A percentile compares a stretch with the other conserved stretches of the same genome.
Evolutionary conservation across 2,797 vertebrate species (phyloP).

Genomic region (Jordanella pulchra): DNA sequence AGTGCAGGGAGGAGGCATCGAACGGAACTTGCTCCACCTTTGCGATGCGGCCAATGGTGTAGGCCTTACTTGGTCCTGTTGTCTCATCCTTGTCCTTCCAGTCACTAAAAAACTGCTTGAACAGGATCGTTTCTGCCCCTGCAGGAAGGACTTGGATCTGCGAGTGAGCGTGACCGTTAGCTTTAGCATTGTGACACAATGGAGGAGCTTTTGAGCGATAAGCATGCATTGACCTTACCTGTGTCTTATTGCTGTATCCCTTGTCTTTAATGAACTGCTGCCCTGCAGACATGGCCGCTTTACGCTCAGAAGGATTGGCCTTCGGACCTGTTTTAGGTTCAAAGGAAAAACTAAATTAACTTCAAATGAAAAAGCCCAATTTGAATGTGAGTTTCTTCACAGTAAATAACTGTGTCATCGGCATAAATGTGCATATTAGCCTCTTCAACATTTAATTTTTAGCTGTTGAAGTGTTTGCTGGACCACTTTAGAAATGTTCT

Average conservation of each 20-base stretch:
- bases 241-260: slow-evolving; percentile 75
- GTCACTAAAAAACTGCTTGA: slow-evolving; percentile 84
- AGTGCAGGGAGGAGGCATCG: slow-evolving; percentile 79
- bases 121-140: slow-evolving; percentile 78
- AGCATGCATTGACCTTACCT: slow-evolving; percentile 60
- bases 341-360: slow-evolving; percentile 1
- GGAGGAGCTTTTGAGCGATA: not conserved
- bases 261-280: slow-evolving; percentile 80
- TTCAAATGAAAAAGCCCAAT: not conserved
- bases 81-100: slow-evolving; percentile 82
- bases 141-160: slow-evolving; percentile 83
- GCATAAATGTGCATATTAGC: no score
- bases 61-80: slow-evolving; percentile 75
- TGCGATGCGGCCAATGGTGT: slow-evolving; percentile 75
- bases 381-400: no score
- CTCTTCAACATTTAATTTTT: no score
- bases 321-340: slow-evolving; percentile 67
- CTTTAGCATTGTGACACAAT: not conserved
- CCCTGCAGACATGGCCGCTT: slow-evolving; percentile 78
- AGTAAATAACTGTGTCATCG: no score
- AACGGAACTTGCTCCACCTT: slow-evolving; percentile 79
- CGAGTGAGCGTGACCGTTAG: not conserved
- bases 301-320: slow-evolving; percentile 78
- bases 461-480: no score
- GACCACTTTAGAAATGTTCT: no score